Percentiles rank a stretch among this genome's conserved stretches.
phyloP scores from a whole-genome alignment of 1,140 invertebrate species.

The Gerris buenoi region DNA sequence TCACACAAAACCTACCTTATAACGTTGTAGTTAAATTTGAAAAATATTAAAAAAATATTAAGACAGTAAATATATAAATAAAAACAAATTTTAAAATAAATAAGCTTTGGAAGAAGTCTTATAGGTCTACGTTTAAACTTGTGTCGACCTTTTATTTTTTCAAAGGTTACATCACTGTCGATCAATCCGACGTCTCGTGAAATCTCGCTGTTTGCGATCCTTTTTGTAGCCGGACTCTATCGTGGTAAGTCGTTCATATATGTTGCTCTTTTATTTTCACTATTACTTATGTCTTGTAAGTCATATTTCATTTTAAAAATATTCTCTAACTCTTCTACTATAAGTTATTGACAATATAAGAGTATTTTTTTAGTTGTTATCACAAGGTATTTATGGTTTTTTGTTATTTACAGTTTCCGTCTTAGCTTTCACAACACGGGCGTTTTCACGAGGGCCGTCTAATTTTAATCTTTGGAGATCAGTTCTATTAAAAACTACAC shows the following conservation, averaged over 20 bases:
- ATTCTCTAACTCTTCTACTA: neutral
- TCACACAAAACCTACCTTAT: no score
- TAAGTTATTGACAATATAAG: neutral
- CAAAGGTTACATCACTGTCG: no score
- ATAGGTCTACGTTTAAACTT: no score
- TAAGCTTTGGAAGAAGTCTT: no score
- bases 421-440: neutral
- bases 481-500: neutral
- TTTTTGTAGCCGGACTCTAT: neutral
- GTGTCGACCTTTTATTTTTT: no score
- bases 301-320: neutral
- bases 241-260: neutral
- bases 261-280: neutral
- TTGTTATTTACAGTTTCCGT: neutral
- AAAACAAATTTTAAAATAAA: no score
- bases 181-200: no score
- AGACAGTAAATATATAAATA: no score
- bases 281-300: neutral
- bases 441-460: neutral
- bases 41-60: no score
- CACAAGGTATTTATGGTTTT: neutral
- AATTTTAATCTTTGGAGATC: neutral
- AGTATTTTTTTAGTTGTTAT: neutral
- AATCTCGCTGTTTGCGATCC: neutral
- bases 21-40: no score